These are phyloP conservation scores for Bugulina stolonifera DNA, from an alignment of 2,888 invertebrate species.

Conservation along the genomic window DNA sequence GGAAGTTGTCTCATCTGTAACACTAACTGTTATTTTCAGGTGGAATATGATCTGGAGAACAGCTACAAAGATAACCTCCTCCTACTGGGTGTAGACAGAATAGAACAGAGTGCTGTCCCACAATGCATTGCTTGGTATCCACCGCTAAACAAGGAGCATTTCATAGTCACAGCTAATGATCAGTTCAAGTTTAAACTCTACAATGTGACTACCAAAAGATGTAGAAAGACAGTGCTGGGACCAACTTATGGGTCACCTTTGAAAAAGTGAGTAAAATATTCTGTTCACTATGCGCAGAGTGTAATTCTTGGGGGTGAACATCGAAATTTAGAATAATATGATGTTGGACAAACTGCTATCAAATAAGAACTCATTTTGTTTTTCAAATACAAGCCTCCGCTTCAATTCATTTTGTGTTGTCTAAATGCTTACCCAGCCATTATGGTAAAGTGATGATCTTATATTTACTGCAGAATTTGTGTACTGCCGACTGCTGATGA, in stretches of 20 bases:
- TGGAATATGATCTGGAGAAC: constrained; percentile 51
- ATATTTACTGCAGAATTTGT: constrained; percentile 35
- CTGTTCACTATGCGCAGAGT: neutral
- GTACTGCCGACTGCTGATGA: constrained; percentile 40
- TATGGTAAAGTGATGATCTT: too few species aligned
- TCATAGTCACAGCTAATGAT: constrained; percentile 62
- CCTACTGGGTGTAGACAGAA: constrained; percentile 56
- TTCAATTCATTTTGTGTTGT: too few species aligned
- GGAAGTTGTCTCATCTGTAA: too few species aligned
- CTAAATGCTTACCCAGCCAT: too few species aligned
- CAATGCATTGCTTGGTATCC: constrained; percentile 57
- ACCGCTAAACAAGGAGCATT: constrained; percentile 52
- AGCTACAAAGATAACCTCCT: constrained; percentile 46
- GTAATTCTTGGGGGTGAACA: neutral
- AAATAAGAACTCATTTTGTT: neutral
- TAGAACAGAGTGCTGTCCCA: constrained; percentile 64
- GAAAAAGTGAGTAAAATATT: constrained; percentile 39
- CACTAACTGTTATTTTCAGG: constrained; percentile 37
- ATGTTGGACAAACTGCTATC: too few species aligned
- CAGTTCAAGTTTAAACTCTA: constrained; percentile 68
- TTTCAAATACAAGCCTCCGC: too few species aligned
- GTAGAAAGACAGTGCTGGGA: constrained; percentile 63
- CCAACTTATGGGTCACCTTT: constrained; percentile 66
- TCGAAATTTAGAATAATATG: too few species aligned
- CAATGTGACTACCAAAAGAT: constrained; percentile 62